Evolutionary conservation across 2,888 invertebrate species (phyloP), one percentile per base, ranked within the genome.

Genomic region (Lutraria lutraria): DNA sequence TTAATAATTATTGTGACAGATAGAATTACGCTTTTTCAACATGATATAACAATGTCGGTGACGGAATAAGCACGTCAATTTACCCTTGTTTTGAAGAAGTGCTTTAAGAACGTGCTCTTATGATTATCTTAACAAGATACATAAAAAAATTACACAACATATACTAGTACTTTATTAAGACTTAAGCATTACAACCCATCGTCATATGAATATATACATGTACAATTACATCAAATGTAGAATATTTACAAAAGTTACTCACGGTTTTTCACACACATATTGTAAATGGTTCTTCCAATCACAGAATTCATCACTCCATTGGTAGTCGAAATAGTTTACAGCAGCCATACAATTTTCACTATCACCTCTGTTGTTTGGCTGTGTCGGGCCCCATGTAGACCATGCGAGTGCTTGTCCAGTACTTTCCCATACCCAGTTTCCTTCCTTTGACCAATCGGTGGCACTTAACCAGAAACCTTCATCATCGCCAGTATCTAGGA

Each of bases 291-390:
- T 54, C 0, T 25, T 10, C 86, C 86, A 86, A 54, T 88, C 31
- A 56, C 90, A 90, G n/a, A 25, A 84, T 25, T 88, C 90, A 29
- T 90, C 90, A 43, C 90, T 88, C 90, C 90, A 90, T 6, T 13
- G 21, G 25, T 86, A 90, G 52, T 90, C 63, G 53, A 90, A 90
- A 31, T 52, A 88, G 56, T 86, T 86, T 31, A 90, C 29, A 31
- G 88, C 83, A 34, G 90, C 90, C 81, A 88, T 52, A 52, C 90
- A 90, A 31, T 86, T n/a, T 53, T 90, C 88, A 25, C 79, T 81
- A 31, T 52, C 43, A 43, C 86, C 80, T 83, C 88, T 76, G 63
- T 90, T 85, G 52, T 90, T 90, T 16, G 90, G 90, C 56, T 90
- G 84, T n/a, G 10, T 25, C 0, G 43, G 13, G 0, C 87, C 89